A percentile compares a stretch with the other conserved stretches of the same genome.
Evolutionary conservation across 2,888 invertebrate genomes (phyloP).

Genomic region (Rotaria magnacalcarata): DNA sequence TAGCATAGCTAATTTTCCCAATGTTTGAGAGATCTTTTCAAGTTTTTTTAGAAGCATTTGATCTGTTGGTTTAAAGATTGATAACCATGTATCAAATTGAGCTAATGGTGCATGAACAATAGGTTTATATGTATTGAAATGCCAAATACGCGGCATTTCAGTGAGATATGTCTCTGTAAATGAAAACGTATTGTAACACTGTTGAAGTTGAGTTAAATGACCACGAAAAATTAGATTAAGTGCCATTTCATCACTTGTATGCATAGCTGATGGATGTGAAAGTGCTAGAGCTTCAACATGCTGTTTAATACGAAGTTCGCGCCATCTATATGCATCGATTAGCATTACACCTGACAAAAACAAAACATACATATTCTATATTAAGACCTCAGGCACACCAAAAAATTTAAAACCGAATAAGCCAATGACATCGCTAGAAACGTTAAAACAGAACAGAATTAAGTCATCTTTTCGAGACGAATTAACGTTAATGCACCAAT

Average conservation of each 20-base stretch:
- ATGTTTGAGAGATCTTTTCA: background rate
- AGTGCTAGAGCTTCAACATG: background rate
- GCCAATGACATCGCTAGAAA: too few species aligned
- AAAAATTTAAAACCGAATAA: too few species aligned
- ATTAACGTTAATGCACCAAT: too few species aligned
- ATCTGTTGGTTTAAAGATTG: background rate
- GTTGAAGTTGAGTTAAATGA: background rate
- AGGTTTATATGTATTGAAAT: background rate
- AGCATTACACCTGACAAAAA: background rate
- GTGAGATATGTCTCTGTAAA: background rate
- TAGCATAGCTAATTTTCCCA: background rate
- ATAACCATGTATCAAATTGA: background rate
- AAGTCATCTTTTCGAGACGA: too few species aligned
- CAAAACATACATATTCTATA: too few species aligned
- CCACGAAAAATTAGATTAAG: background rate
- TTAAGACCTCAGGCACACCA: too few species aligned
- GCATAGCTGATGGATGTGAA: background rate
- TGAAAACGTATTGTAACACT: background rate
- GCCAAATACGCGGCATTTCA: background rate
- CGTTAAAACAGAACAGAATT: too few species aligned
- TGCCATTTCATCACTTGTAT: constrained; percentile 7
- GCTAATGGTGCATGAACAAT: background rate
- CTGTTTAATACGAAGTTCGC: background rate
- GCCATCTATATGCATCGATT: background rate
- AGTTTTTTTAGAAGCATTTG: background rate